Base-by-base conservation (phyloP, 2,797 vertebrate genomes). In the Rousettus madagascariensis region DNA sequence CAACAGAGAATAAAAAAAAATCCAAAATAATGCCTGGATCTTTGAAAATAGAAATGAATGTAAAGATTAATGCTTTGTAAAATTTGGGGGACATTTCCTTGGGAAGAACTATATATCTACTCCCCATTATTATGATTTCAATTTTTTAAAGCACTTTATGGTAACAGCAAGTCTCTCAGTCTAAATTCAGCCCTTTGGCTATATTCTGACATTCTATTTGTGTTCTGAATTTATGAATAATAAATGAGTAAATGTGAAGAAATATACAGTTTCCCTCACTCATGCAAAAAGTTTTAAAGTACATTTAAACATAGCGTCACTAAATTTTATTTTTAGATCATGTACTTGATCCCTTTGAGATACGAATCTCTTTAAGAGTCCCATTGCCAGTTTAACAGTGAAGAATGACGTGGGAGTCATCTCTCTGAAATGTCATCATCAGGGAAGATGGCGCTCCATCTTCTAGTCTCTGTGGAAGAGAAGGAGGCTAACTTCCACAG, bases 161-260 rank as follows among this genome's bases (percentile, higher is more conserved):
- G 72, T 61, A 90, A 85, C 49, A 82, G 84, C 51, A 41, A 92
- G 84, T 38, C 30, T 91, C 85, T 90, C 79, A 69, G 66, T 92
- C 87, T 87, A 93, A 90, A 90, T 78, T 90, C 65, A 92, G 85
- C 79, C 95, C 92, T 83, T 89, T 89, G 95, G 95, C 87, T 88
- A 66, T 82, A 79, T 87, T 96, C 87, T 97, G 85, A 96, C 63
- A 93, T 77, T 88, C 87, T 96, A 95, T 96, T 97, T 97, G 90
- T 93, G 65, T 89, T 96, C 91, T 74, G 74, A 95, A 77, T 97
- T 94, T 68, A 86, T 94, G 85, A 93, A 97, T 96, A 97, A 96
- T 82, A 87, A 94, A 96, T 61, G 57, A 83, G 26, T 69, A 55
- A 53, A 96, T 71, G 82, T 57, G 36, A 96, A 72, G 87, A 97